phyloP scores from a whole-genome alignment of 2,888 invertebrate species.

The Aspidiotus rigidus region DNA sequence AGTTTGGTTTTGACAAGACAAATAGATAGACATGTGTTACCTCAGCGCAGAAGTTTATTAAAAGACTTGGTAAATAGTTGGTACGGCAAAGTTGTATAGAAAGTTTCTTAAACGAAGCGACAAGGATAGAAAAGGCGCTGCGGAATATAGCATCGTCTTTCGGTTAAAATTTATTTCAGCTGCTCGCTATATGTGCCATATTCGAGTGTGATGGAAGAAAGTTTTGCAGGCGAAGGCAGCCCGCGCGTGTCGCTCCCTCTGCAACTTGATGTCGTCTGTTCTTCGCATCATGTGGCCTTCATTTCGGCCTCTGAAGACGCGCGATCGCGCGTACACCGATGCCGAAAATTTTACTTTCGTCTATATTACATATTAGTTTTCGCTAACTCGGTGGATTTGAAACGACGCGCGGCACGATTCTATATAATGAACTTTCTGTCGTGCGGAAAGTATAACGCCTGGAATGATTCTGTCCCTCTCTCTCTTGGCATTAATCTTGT shows the following conservation, averaged over 20 bases:
- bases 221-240: constrained; percentile 11
- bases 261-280: background rate
- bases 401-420: constrained; percentile 21
- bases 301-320: constrained; percentile 3
- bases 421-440: constrained; percentile 29
- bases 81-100: constrained; percentile 26
- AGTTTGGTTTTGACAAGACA: constrained; percentile 34
- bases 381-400: constrained; percentile 24
- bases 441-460: constrained; percentile 12
- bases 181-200: background rate
- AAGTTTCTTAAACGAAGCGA: constrained; percentile 27
- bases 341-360: constrained; percentile 13
- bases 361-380: constrained; percentile 30
- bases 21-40: constrained; percentile 34
- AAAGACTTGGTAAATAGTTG: constrained; percentile 33
- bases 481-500: too few species aligned
- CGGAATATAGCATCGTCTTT: background rate
- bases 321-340: constrained; percentile 5
- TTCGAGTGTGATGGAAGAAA: background rate
- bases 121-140: background rate
- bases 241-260: constrained; percentile 12
- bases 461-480: too few species aligned
- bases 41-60: constrained; percentile 32
- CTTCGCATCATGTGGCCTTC: background rate
- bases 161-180: constrained; percentile 29